These are phyloP conservation scores for Grammomys surdaster DNA, from an alignment of 2,113 vertebrate species.

Conservation along the genomic window DNA sequence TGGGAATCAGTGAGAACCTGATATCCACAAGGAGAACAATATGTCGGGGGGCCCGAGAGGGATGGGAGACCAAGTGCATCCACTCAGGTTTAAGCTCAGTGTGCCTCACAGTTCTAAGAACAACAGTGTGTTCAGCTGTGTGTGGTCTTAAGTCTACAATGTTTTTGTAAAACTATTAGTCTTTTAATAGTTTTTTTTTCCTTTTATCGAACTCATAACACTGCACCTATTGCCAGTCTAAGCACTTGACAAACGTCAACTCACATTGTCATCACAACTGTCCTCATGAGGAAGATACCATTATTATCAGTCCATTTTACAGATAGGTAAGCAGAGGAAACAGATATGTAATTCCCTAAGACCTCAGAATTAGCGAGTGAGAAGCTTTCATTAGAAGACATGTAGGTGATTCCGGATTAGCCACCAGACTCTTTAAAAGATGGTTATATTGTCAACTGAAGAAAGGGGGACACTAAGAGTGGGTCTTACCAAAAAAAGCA, in stretches of 20 bases:
- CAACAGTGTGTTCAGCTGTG: background rate
- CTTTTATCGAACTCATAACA: background rate
- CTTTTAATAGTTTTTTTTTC: background rate
- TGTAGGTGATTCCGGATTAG: background rate
- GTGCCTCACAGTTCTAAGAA: background rate
- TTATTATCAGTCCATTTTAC: background rate
- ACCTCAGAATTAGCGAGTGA: background rate
- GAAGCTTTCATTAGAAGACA: background rate
- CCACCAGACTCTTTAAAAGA: background rate
- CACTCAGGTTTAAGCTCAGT: background rate
- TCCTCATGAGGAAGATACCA: background rate
- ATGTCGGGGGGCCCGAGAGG: accelerated
- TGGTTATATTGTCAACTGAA: background rate
- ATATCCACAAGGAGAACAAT: background rate
- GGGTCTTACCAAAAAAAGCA: background rate
- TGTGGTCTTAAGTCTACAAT: background rate
- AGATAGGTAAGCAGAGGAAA: background rate
- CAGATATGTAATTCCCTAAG: background rate
- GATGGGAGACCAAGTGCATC: accelerated
- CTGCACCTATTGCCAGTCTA: background rate
- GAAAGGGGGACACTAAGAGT: background rate
- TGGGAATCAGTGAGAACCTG: background rate
- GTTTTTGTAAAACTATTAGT: background rate
- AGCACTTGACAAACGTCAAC: background rate
- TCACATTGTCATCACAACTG: background rate